phyloP scores from a whole-genome alignment of 2,797 vertebrate genomes.

The Leptodactylus fallax region DNA sequence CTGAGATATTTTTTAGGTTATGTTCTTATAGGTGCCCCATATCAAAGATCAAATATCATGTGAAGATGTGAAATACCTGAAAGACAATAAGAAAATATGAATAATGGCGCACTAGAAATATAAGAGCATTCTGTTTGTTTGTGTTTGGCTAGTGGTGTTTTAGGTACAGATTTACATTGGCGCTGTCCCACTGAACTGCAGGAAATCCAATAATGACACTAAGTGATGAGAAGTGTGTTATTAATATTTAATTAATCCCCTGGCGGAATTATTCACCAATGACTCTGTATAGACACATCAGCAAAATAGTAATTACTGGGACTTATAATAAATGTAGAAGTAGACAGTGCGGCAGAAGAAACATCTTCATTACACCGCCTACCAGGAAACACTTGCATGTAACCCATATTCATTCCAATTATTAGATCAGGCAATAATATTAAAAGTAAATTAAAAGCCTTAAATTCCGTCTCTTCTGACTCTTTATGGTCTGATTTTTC shows the following conservation, averaged over 20 bases:
- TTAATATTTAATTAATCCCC: conserved; percentile 60
- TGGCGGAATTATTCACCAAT: conserved; percentile 30
- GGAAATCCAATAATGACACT: conserved; percentile 47
- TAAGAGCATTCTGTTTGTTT: not conserved
- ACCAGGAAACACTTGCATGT: not conserved
- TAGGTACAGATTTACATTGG: conserved; percentile 35
- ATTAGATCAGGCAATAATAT: not conserved
- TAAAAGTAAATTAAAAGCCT: not conserved
- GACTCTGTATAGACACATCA: conserved; percentile 36
- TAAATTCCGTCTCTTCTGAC: not conserved
- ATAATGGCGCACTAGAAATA: not conserved
- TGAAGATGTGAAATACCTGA: no score
- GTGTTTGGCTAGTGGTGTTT: conserved; percentile 14
- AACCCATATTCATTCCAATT: not conserved
- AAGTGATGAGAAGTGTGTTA: conserved; percentile 49
- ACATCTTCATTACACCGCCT: not conserved
- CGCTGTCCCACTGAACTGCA: conserved; percentile 21
- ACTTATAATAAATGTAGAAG: conserved; percentile 42
- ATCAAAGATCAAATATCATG: no score
- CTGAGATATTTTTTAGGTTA: no score
- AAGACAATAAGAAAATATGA: no score
- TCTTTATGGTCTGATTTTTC: not conserved
- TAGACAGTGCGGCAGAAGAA: not conserved
- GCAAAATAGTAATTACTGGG: conserved; percentile 56
- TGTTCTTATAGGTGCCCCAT: no score